phyloP scores from a whole-genome alignment of 2,113 vertebrate species.

The Elachura formosa region DNA sequence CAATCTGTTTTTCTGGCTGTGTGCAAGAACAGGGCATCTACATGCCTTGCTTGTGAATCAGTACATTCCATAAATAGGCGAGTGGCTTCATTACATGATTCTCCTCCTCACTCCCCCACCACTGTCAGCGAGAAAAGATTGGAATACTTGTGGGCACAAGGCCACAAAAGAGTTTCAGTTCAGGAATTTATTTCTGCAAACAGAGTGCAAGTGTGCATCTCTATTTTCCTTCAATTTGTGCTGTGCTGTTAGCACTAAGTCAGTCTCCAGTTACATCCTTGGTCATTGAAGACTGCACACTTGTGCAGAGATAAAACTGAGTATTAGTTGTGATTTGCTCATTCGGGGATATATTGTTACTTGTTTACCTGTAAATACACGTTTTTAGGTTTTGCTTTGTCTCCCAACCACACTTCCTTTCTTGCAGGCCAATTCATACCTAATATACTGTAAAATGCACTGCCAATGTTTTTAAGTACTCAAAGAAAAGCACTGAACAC shows the following conservation, averaged over 20 bases:
- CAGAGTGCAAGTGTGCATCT: background rate
- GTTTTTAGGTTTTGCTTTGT: background rate
- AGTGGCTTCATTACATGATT: background rate
- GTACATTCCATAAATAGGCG: background rate
- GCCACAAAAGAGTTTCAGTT: background rate
- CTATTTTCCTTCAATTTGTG: background rate
- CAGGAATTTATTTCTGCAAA: background rate
- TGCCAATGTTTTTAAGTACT: background rate
- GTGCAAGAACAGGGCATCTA: background rate
- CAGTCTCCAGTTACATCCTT: background rate
- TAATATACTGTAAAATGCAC: background rate
- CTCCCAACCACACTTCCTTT: background rate
- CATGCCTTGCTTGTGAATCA: background rate
- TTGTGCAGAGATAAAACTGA: background rate
- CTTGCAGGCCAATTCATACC: background rate
- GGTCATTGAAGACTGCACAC: background rate
- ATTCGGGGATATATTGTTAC: background rate
- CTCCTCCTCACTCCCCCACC: background rate
- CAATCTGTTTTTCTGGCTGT: conserved; percentile 15
- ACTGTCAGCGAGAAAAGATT: background rate
- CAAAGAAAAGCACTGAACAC: background rate
- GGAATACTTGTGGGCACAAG: background rate
- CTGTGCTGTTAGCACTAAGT: background rate
- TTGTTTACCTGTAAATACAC: background rate
- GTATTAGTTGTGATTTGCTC: background rate